These are phyloP conservation scores for Calidris pugnax DNA, from an alignment of 2,113 vertebrate species.

Conservation along the genomic window DNA sequence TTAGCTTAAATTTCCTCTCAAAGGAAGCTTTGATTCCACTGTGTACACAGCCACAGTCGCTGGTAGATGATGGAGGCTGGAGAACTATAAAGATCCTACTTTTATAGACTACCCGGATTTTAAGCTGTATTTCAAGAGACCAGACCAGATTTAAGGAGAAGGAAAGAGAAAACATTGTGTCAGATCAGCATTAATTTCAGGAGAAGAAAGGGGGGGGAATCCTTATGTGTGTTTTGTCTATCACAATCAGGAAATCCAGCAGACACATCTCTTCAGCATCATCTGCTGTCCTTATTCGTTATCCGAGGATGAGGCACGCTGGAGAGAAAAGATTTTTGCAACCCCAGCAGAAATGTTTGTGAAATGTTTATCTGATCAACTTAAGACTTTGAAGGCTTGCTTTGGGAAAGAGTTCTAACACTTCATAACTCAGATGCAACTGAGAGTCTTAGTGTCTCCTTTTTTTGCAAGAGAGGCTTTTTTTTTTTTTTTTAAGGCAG, in stretches of 20 bases:
- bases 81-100: background rate
- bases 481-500: background rate
- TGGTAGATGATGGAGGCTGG: background rate
- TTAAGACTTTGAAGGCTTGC: slow-evolving; percentile 48
- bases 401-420: slow-evolving; percentile 54
- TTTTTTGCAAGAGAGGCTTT: background rate
- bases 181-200: background rate
- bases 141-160: background rate
- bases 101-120: background rate
- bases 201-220: background rate
- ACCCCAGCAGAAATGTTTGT: slow-evolving; percentile 51
- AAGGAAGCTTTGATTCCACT: background rate
- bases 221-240: background rate
- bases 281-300: slow-evolving; percentile 48
- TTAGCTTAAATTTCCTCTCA: background rate
- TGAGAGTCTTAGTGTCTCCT: background rate
- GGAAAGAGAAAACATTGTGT: background rate
- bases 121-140: background rate
- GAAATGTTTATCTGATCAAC: slow-evolving; percentile 61
- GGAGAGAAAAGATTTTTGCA: slow-evolving; percentile 53
- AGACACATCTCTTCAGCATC: slow-evolving; percentile 52
- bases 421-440: slow-evolving; percentile 54
- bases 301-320: background rate
- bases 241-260: slow-evolving; percentile 32
- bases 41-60: background rate